Conservation (phyloP, 1,140 invertebrate genomes). For the Pomacea maculata region DNA sequence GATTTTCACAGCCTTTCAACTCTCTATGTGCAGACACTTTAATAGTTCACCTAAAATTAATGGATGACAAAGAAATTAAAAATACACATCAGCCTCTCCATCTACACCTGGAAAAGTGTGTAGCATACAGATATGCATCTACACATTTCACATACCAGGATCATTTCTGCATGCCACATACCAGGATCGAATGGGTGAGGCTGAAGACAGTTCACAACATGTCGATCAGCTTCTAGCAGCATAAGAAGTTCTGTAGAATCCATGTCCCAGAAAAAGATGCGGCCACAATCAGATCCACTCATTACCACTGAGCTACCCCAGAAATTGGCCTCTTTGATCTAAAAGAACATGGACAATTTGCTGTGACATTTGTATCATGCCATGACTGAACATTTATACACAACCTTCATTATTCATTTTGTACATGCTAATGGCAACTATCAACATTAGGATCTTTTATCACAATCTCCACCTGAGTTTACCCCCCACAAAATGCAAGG, state of each 20-base stretch:
- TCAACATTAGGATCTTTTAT: too few relatives aligned
- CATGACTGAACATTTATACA: not conserved
- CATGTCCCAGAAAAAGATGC: constrained; percentile 64
- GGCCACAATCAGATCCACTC: constrained; percentile 85
- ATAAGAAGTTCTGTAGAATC: constrained; percentile 66
- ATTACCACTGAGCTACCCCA: constrained; percentile 86
- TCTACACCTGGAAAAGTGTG: too few relatives aligned
- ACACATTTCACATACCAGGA: too few relatives aligned
- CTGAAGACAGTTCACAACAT: constrained; percentile 88
- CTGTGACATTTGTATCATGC: not conserved
- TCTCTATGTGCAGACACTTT: too few relatives aligned
- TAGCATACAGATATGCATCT: too few relatives aligned
- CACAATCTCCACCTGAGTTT: too few relatives aligned
- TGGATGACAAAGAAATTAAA: too few relatives aligned
- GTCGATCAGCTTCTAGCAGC: constrained; percentile 83
- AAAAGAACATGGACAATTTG: constrained; percentile 48
- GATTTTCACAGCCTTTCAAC: too few relatives aligned
- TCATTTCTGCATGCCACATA: constrained; percentile 33
- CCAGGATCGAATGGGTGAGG: constrained; percentile 83
- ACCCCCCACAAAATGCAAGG: too few relatives aligned
- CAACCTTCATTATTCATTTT: not conserved
- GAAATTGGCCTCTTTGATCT: constrained; percentile 91
- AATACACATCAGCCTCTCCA: too few relatives aligned
- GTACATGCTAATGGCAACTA: too few relatives aligned
- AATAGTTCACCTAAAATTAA: too few relatives aligned